phyloP scores from a whole-genome alignment of 30 jellyfish, hydroid and myxozoan species.

The Chrysaora quinquecirrha region DNA sequence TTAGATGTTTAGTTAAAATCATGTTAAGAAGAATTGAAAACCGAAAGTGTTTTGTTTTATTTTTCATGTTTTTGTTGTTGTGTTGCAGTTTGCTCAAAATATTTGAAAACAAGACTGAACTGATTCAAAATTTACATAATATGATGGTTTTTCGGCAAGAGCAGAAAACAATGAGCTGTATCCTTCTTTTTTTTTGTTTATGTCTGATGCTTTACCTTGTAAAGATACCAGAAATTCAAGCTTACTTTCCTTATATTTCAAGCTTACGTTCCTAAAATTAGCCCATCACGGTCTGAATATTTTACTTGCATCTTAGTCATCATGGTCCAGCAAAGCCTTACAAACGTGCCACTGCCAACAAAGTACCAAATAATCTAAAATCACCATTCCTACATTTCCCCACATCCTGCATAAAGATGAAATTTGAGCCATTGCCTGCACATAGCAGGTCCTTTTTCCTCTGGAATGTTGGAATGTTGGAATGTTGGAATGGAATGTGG shows the following conservation, averaged over 20 bases:
- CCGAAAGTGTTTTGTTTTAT: no score
- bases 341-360: conserved; percentile 13
- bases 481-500: no score
- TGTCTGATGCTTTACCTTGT: background rate
- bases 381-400: conserved; percentile 10
- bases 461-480: no score
- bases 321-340: background rate
- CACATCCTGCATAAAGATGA: background rate
- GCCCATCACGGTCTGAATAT: conserved; percentile 13
- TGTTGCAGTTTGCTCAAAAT: no score
- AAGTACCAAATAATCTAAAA: conserved; percentile 5
- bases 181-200: background rate
- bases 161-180: no score
- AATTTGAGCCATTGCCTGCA: conserved; percentile 15
- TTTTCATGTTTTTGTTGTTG: no score
- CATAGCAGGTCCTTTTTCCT: conserved; percentile 1
- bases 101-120: no score
- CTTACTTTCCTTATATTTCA: conserved; percentile 20
- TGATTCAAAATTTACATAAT: no score
- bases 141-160: no score
- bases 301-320: conserved; percentile 2
- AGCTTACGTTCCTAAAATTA: background rate
- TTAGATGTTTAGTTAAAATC: no score
- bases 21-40: no score
- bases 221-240: conserved; percentile 3